These are phyloP conservation scores for Gymnopithys bicolor DNA, from an alignment of 2,797 vertebrate genomes.

Conservation along the genomic window DNA sequence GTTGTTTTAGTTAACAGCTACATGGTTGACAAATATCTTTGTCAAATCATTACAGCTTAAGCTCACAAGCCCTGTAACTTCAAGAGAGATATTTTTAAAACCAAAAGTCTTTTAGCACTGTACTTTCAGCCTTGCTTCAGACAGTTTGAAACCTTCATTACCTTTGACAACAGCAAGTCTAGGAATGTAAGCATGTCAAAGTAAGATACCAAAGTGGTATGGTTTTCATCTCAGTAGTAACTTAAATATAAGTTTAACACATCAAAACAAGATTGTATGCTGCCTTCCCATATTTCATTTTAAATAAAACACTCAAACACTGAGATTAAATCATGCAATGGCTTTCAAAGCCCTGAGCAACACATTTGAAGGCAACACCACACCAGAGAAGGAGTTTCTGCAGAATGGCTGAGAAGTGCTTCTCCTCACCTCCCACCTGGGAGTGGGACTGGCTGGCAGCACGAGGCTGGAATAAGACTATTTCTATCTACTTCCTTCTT, in stretches of 20 bases:
- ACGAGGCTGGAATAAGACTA: background rate
- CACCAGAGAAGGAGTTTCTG: background rate
- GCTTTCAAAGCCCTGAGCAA: background rate
- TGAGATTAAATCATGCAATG: background rate
- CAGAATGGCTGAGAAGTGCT: background rate
- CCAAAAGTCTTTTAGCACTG: background rate
- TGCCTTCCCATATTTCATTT: background rate
- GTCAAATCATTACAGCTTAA: background rate
- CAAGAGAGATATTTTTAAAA: background rate
- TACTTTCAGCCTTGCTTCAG: background rate
- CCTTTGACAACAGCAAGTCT: background rate
- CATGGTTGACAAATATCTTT: background rate
- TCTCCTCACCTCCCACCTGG: background rate
- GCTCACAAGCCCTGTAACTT: background rate
- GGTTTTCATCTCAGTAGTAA: background rate
- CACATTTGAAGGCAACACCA: background rate
- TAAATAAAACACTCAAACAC: background rate
- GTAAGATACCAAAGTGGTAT: background rate
- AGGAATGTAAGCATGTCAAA: constrained; percentile 40
- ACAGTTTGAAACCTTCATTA: background rate
- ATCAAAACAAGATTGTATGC: background rate
- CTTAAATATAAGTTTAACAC: background rate
- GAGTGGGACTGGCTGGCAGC: background rate
- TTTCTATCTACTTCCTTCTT: background rate
- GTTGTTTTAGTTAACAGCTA: background rate